These are phyloP conservation scores for Terrapene triunguis DNA, from an alignment of 2,113 vertebrate species.

Conservation along the genomic window DNA sequence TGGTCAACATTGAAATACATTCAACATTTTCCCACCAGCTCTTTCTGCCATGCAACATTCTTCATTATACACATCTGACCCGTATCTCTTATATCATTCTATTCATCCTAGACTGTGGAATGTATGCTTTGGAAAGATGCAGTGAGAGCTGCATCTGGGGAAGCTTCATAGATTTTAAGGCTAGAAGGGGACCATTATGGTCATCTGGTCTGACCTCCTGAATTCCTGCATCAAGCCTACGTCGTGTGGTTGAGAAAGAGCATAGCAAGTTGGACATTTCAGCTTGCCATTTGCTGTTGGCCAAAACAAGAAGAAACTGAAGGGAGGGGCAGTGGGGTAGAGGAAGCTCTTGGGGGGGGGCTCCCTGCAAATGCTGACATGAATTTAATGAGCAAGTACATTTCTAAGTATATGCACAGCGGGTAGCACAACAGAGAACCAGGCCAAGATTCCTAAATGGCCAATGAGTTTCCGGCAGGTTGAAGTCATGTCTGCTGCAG, in stretches of 20 bases:
- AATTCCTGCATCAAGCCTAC: neutral
- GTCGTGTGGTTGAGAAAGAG: neutral
- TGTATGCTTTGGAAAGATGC: neutral
- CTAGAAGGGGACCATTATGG: neutral
- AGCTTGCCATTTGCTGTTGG: neutral
- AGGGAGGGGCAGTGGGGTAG: neutral
- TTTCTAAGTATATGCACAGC: neutral
- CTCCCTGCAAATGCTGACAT: neutral
- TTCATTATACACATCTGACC: neutral
- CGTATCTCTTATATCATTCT: neutral
- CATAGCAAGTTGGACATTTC: neutral
- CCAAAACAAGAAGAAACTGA: neutral
- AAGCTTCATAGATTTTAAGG: neutral
- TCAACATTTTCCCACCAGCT: neutral
- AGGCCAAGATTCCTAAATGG: slow-evolving; percentile 27
- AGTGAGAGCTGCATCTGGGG: neutral
- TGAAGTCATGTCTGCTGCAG: neutral
- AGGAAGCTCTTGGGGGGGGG: neutral
- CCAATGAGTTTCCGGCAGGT: neutral
- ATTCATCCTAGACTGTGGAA: neutral
- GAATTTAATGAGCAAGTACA: slow-evolving; percentile 50
- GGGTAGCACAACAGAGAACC: neutral
- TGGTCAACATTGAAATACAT: neutral
- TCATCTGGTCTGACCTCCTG: neutral
- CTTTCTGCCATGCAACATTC: neutral